Percentiles rank a stretch among this genome's conserved stretches.
Evolutionary conservation across 2,113 vertebrate genomes (phyloP).

Genomic region (Eretmochelys imbricata): DNA sequence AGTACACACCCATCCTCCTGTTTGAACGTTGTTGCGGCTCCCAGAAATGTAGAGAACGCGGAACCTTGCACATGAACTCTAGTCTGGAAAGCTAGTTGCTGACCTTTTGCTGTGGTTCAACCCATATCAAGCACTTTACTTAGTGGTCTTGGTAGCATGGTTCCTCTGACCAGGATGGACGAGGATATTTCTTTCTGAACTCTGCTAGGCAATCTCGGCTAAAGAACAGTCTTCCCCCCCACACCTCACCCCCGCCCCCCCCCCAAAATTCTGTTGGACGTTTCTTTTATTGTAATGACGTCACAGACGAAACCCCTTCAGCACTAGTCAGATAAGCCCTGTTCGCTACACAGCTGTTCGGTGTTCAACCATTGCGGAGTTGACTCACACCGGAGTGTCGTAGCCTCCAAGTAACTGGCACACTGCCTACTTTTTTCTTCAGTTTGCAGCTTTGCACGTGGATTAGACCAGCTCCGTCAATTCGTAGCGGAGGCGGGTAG

Average conservation of each 20-base stretch:
- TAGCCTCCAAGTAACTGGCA: background rate
- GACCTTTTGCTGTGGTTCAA: background rate
- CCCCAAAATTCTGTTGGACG: background rate
- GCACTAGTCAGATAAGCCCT: background rate
- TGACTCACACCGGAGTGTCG: background rate
- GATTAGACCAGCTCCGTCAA: accelerated
- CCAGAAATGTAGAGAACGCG: accelerated
- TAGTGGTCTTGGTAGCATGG: background rate
- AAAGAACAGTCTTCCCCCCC: background rate
- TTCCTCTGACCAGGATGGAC: background rate
- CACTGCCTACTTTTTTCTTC: background rate
- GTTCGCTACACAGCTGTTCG: background rate
- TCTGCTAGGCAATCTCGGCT: background rate
- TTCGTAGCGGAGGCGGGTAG: background rate
- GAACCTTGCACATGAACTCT: accelerated
- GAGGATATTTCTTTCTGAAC: background rate
- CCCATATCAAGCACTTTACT: background rate
- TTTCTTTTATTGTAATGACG: background rate
- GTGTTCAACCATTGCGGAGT: background rate
- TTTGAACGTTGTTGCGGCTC: background rate
- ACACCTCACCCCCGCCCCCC: accelerated
- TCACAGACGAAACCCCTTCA: background rate
- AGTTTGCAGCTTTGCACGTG: accelerated
- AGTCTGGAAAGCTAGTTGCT: background rate
- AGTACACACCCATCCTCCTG: accelerated